phyloP scores from a whole-genome alignment of 2,888 invertebrate genomes.

The Acronicta psi region DNA sequence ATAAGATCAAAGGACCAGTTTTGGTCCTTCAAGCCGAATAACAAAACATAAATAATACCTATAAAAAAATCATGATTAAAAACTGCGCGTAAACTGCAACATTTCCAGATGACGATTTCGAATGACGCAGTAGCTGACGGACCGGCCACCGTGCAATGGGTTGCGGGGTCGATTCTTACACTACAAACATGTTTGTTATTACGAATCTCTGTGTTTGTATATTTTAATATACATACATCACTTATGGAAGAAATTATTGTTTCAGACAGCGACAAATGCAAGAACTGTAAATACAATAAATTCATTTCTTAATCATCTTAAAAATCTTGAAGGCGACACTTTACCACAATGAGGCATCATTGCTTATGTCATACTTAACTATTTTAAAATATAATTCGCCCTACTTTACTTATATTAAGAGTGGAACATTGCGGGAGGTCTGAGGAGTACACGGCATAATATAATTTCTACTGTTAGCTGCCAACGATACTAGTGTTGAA shows the following conservation, averaged over 20 bases:
- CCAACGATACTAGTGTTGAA: conserved; percentile 17
- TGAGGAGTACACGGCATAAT: conserved; percentile 1
- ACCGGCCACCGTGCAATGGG: too few relatives aligned
- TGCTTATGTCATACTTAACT: conserved; percentile 11
- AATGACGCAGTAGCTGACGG: too few relatives aligned
- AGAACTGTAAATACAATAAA: neutral
- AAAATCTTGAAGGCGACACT: neutral
- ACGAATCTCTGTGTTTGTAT: too few relatives aligned
- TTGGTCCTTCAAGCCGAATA: neutral
- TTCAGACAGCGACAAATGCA: too few relatives aligned
- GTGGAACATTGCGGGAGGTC: conserved; percentile 44
- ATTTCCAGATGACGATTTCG: too few relatives aligned
- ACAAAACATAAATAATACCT: too few relatives aligned
- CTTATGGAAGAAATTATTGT: too few relatives aligned
- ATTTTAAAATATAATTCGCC: conserved; percentile 32
- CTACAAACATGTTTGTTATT: too few relatives aligned
- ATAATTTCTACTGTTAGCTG: neutral
- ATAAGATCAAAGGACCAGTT: neutral
- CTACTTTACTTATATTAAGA: conserved; percentile 43
- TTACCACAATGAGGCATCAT: neutral
- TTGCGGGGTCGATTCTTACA: too few relatives aligned
- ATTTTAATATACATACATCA: too few relatives aligned
- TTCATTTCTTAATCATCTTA: neutral
- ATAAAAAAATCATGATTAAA: too few relatives aligned
- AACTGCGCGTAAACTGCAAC: too few relatives aligned